Base-by-base conservation (phyloP, 2,797 vertebrate genomes). In the Neostethus bicornis region DNA sequence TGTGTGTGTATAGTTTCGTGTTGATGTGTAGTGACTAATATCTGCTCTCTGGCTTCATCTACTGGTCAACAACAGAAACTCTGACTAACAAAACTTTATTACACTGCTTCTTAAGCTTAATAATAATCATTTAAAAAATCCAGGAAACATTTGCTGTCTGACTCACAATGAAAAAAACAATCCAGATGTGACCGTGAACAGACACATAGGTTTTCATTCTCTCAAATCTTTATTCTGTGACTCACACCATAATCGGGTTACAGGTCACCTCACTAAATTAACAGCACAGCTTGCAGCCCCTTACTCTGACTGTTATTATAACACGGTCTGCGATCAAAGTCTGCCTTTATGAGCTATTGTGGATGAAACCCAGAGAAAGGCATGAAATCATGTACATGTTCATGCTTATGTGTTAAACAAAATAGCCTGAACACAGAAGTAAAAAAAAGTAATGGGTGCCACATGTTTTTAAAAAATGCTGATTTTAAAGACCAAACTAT, bases 1-100 rank as follows among this genome's bases (percentile, higher is more conserved):
- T 44, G 1, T 38, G 34, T 1, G 12, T 23, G 32, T 43, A 11
- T 13, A 1, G 21, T 41, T 28, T 24, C 45, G 42, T 39, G 7
- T 45, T 32, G 51, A 24, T 60, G 37, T 45, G 43, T 63, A 44
- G 26, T 24, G 34, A 46, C 55, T 7, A 46, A 11, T 55, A n/a
- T 20, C 17, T 65, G 62, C 59, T 66, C 70, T 84, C 63, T 77
- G 16, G 26, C 85, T 17, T 88, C 89, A 80, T 48, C 89, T 90
- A 68, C 69, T 87, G 90, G 83, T 35, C 46, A 67, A 50, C 63
- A 34, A 17, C 1, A 29, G 48, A 28, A 57, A 3, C 4, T 13
- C 51, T 45, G 34, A 32, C 23, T 7, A 5, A 48, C 48, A 37
- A 19, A 29, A 54, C 39, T 59, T 21, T 55, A 69, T 8, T 39